phyloP scores from a whole-genome alignment of 2,888 invertebrate species.

The Chrysolina oricalcia region DNA sequence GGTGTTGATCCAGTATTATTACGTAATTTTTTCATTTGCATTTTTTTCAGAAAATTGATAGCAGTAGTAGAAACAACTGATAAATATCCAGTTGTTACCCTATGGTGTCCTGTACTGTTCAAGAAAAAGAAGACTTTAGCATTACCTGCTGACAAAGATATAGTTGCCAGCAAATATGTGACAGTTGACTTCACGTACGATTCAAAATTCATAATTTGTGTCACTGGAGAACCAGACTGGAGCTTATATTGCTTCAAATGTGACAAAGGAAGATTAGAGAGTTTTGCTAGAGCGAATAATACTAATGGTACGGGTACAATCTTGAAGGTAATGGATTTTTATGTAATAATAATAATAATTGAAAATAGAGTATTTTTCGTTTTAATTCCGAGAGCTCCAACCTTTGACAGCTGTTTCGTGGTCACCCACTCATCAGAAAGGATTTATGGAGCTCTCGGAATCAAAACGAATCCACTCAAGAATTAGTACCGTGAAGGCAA shows the following conservation, averaged over 20 bases:
- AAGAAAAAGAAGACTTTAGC: conserved; percentile 81
- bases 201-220: conserved; percentile 84
- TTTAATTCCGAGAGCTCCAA: no score
- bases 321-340: conserved; percentile 72
- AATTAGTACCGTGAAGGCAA: no score
- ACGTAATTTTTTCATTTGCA: no score
- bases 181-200: conserved; percentile 87
- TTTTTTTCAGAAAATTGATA: conserved; percentile 75
- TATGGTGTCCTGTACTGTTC: conserved; percentile 82
- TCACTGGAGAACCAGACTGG: conserved; percentile 90
- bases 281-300: conserved; percentile 82
- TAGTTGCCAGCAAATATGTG: conserved; percentile 77
- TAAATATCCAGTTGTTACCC: conserved; percentile 75
- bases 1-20: neutral
- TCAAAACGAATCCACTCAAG: no score
- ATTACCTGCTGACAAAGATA: conserved; percentile 67
- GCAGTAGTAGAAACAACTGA: conserved; percentile 76
- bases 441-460: no score
- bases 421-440: no score
- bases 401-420: no score
- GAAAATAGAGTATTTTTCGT: no score
- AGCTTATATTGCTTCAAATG: conserved; percentile 86
- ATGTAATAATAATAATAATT: no score
- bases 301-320: conserved; percentile 81
- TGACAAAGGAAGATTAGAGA: conserved; percentile 88